Evolutionary conservation across 2,888 invertebrate species (phyloP), one percentile per base, ranked within the genome.

Genomic region (Ochropleura leucogaster): DNA sequence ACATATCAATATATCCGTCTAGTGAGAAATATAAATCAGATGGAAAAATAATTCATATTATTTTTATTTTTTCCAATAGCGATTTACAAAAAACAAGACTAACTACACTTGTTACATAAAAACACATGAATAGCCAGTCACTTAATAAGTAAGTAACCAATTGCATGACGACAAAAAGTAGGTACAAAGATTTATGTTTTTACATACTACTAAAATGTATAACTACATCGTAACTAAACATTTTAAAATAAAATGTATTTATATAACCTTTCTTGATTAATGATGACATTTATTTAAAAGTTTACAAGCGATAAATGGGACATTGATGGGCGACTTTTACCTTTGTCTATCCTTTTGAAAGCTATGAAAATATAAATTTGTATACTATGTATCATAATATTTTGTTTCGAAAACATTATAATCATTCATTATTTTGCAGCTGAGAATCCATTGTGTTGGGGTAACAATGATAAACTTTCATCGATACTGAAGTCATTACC

Each of bases 261-360:
- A 8, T 42, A 10, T 18, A 20, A 63, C 42, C n/a, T 73, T 4
- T 30, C 30, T 55, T 71, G 71, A 55, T 49, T 51, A 40, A 68
- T 55, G 6, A 67, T 49, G 42, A 57, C 16, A 30, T 74, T 66
- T 42, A 68, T 68, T 74, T 51, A 20, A 14, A 57, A 55, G 63
- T 8, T 42, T 51, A 14, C 40, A 59, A 72, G 65, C 72, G 63
- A 72, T 70, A 64, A 71, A 66, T 77, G 77, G 59, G 73, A 82
- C 77, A 77, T 73, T 84, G 74, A 85, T 79, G 71, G 51, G 60
- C 67, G 77, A 72, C 74, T 83, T 90, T 94, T 96, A 96, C 96
- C 96, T 96, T 94, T 96, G 95, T 92, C 92, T 95, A 74, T 96
- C 96, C 96, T 94, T 96, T 93, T 96, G 96, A 90, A 95, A 96